Base-by-base conservation (phyloP, 2,888 invertebrate species). In the Stenotaenia linearis region DNA sequence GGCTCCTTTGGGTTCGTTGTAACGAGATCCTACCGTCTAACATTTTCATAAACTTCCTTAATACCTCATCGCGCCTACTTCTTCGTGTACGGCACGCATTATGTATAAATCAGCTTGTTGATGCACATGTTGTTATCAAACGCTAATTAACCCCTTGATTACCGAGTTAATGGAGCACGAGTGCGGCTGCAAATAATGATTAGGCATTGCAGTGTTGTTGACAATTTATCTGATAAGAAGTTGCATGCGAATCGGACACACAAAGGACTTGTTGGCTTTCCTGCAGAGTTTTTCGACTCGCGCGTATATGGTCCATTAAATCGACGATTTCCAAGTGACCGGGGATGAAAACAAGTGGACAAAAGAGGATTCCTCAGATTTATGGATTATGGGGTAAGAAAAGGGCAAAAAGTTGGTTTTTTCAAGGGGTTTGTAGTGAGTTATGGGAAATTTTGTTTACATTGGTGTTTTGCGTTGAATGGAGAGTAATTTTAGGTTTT, bases 141-240 rank as follows among this genome's bases (percentile, higher is more conserved):
- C 69, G 69, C 69, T 69, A 69, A 69, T 69, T 69, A 69, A 69
- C 69, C 69, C 69, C 28, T 69, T 69, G 25, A 69, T 69, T 69
- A 69, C 69, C 69, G 69, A 69, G 69, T 69, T 69, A 69, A 69
- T 69, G 69, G 69, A 69, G 69, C 69, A 69, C 69, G 25, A 69
- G 69, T 69, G 23, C 25, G 69, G 69, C 69, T 69, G 61, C 61
- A 61, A 61, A 25, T 61, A 61, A 25, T 61, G 69, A 69, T 69
- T 69, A 69, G n/a, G 69, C 21, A 28, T 12, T 69, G 25, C 25
- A 23, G 15, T 28, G 25, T 69, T 69, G 69, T 69, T 69, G 69
- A 28, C 28, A 69, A 69, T 69, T 69, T 69, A 69, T 69, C 28
- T 28, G 69, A 69, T 28, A 28, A 69, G 28, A 45, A 69, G 69